Conservation (phyloP, 2,113 vertebrate genomes). For the Dascyllus trimaculatus region DNA sequence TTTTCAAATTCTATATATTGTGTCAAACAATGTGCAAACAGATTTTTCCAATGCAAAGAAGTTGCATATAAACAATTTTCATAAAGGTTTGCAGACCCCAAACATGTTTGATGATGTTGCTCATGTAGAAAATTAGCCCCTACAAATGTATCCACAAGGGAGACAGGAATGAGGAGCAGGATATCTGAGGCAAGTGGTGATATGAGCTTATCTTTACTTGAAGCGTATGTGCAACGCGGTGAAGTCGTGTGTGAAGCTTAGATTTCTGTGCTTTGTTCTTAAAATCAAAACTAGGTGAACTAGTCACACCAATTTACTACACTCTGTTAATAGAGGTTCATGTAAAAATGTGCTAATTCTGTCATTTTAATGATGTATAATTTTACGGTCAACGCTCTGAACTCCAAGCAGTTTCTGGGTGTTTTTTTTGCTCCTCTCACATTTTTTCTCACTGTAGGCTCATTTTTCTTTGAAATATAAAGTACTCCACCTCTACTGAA, state of each 20-base stretch:
- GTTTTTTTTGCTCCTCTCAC: too few species aligned
- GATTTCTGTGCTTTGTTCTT: not conserved
- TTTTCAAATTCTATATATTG: too few species aligned
- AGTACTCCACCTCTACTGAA: too few species aligned
- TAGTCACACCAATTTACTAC: not conserved
- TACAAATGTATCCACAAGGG: conserved; percentile 19
- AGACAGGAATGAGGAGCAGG: conserved; percentile 5
- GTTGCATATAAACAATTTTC: conserved; percentile 28
- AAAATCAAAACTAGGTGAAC: conserved; percentile 7
- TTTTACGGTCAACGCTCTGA: not conserved
- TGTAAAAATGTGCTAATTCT: not conserved
- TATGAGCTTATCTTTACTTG: conserved; percentile 39
- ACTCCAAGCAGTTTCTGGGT: too few species aligned
- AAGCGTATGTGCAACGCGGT: conserved; percentile 13
- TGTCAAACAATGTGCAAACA: too few species aligned
- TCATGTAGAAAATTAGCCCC: conserved; percentile 39
- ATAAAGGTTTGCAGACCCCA: conserved; percentile 14
- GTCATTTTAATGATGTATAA: not conserved
- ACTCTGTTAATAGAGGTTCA: not conserved
- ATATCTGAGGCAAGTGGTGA: conserved; percentile 33
- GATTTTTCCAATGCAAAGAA: not conserved
- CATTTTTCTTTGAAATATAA: too few species aligned
- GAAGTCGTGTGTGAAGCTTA: conserved; percentile 22
- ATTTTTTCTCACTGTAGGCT: too few species aligned
- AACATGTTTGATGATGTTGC: conserved; percentile 57